Base-by-base conservation (phyloP, 2,888 invertebrate species). In the Tineola bisselliella region DNA sequence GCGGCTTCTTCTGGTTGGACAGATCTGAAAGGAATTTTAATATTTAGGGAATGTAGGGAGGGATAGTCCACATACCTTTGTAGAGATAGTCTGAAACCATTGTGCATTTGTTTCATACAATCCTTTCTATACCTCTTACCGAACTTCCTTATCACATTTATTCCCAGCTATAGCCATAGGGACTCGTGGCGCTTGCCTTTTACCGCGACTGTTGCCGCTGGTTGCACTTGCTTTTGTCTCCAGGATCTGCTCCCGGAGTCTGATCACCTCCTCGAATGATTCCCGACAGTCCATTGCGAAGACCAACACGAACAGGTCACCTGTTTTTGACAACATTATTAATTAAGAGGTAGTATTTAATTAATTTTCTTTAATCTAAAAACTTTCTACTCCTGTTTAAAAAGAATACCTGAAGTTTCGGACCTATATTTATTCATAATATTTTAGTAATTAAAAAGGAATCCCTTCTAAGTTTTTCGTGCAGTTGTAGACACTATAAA, bases 141-240 rank as follows among this genome's bases (percentile, higher is more conserved):
- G 92, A 70, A 92, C 89, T 58, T 95, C 94, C 70, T 89, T 90
- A 81, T 96, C 95, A 77, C 93, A 92, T 86, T 96, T 96, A 77
- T 95, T 96, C 61, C 94, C 95, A 1, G 94, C 95, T 63, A 96
- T 90, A 60, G 95, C 92, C 92, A 96, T 95, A 44, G 95, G 95
- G 57, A 94, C 93, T 72, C 91, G 87, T 19, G 92, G 91, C 61
- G 90, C 83, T 71, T 90, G 89, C 69, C 91, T 88, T 72, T 91
- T 88, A 0, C 84, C 82, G 10, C 89, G 78, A 60, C 89, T 88
- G 64, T 87, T 83, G 58, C 89, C 90, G 60, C 91, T 89, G n/a
- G 90, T 88, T 2, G 93, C 93, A 68, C 91, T 91, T 69, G 92
- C 89, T 79, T 94, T 94, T n/a, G 93, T 93, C 81, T 94, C 94